These are phyloP conservation scores for Morpho helenor DNA, from an alignment of 2,888 invertebrate genomes.

Conservation along the genomic window DNA sequence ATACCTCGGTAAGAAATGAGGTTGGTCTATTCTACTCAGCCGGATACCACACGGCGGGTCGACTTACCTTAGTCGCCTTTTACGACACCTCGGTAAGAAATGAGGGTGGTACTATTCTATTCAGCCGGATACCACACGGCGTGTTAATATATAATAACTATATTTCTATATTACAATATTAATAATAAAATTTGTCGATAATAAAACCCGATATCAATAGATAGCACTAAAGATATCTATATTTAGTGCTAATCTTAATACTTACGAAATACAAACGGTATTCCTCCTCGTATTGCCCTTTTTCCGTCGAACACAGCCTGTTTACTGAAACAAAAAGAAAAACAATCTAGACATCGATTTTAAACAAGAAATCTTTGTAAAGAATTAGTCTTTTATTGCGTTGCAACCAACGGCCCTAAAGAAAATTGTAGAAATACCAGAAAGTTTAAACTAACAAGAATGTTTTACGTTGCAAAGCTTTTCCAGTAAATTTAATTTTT, in stretches of 20 bases:
- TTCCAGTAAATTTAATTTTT: slow-evolving; percentile 3
- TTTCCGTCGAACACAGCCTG: slow-evolving; percentile 97
- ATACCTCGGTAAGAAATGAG: too few species aligned
- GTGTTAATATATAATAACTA: too few species aligned
- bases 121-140: too few species aligned
- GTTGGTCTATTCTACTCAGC: too few species aligned
- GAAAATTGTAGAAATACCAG: slow-evolving; percentile 28
- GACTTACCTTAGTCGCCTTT: too few species aligned
- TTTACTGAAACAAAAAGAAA: slow-evolving; percentile 81
- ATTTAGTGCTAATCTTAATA: slow-evolving; percentile 39
- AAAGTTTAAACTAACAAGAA: slow-evolving; percentile 17
- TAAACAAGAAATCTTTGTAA: slow-evolving; percentile 16
- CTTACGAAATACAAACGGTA: slow-evolving; percentile 98
- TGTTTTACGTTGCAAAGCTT: slow-evolving; percentile 12
- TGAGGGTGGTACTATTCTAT: too few species aligned
- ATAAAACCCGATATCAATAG: too few species aligned
- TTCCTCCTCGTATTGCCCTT: slow-evolving; percentile 96
- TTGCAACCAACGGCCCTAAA: slow-evolving; percentile 26
- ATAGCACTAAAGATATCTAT: too few species aligned
- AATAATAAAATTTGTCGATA: too few species aligned
- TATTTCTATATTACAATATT: too few species aligned
- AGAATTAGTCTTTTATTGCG: slow-evolving; percentile 16
- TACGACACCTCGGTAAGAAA: too few species aligned
- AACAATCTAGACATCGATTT: slow-evolving; percentile 9
- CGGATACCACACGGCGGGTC: too few species aligned